phyloP scores from a whole-genome alignment of 2,888 invertebrate genomes.

The Alentia gelatinosa region DNA sequence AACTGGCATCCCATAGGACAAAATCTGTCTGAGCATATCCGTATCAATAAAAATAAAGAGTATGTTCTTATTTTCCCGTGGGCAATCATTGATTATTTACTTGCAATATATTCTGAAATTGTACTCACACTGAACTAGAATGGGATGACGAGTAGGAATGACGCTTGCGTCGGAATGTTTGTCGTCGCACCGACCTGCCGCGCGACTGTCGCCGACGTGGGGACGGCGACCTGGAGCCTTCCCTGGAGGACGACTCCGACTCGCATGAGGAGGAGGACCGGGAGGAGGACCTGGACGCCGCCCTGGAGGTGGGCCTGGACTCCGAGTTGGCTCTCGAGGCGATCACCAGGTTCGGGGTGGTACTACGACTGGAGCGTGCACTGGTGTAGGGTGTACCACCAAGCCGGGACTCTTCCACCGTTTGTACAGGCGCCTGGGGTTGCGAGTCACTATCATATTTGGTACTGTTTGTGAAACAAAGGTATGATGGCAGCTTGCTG shows the following conservation, averaged over 20 bases:
- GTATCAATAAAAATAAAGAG: no score
- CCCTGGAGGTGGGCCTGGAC: slow-evolving; percentile 35
- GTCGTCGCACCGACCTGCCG: slow-evolving; percentile 6
- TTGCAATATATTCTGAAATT: no score
- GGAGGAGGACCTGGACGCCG: not conserved
- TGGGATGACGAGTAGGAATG: slow-evolving; percentile 51
- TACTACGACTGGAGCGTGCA: slow-evolving; percentile 39
- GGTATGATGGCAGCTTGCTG: slow-evolving; percentile 76
- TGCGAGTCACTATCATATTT: slow-evolving; percentile 69
- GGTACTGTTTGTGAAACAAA: slow-evolving; percentile 78
- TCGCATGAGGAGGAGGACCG: not conserved
- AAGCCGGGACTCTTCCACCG: not conserved
- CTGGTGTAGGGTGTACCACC: not conserved
- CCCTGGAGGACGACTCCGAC: not conserved
- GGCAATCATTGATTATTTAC: no score
- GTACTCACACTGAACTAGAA: slow-evolving; percentile 53
- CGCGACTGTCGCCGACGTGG: not conserved
- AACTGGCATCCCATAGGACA: no score
- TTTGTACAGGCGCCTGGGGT: not conserved
- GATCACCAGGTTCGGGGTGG: slow-evolving; percentile 23
- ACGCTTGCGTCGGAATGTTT: not conserved
- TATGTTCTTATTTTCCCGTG: no score
- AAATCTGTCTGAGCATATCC: no score
- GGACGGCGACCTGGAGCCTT: not conserved
- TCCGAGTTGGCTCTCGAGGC: slow-evolving; percentile 29